Base-by-base conservation (phyloP, 2,797 vertebrate species). In the Macrochelys suwanniensis region DNA sequence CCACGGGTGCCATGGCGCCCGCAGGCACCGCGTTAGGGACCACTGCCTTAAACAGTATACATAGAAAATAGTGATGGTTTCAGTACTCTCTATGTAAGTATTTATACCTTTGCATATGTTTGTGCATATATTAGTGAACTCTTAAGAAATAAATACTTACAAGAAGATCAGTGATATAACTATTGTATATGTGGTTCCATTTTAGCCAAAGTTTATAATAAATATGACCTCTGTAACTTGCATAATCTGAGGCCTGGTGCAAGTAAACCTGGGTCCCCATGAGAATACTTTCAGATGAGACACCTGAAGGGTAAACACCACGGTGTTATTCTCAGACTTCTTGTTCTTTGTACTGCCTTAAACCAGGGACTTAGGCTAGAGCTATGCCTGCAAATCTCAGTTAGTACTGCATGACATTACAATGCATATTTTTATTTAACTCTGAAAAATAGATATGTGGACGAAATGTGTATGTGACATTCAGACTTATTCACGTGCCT, bases 201-300 rank as follows among this genome's bases (percentile, higher is more conserved):
- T 89, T 86, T 65, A 77, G 16, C 3, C 90, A 68, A 37, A 59
- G 31, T 21, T 47, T 16, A 5, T 9, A 11, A 0, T 82, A 82
- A 13, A 53, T 13, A 1, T 31, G 8, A 82, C 31, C 61, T 81
- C 78, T 61, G 3, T 84, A 49, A 2, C 17, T 1, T 19, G 21
- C 57, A 76, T 76, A 0, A 21, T 0, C 0, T 16, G 71, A 87
- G 57, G 28, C 81, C 85, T 77, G 26, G 19, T 61, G 26, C 19
- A 65, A 54, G 10, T 31, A 57, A 50, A 10, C 26, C 65, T 37
- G n/a, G n/a, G 19, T 21, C 21, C 37, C 9, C 5, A 11, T 71
- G 68, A 42, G n/a, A 71, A 25, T 3, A 23, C 21, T 71, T 71
- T 71, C 65, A 71, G 37, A 3, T 42, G 45, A 15, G 45, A 49